Conservation (phyloP, 2,113 vertebrate species). For the Brachypteracias leptosomus region DNA sequence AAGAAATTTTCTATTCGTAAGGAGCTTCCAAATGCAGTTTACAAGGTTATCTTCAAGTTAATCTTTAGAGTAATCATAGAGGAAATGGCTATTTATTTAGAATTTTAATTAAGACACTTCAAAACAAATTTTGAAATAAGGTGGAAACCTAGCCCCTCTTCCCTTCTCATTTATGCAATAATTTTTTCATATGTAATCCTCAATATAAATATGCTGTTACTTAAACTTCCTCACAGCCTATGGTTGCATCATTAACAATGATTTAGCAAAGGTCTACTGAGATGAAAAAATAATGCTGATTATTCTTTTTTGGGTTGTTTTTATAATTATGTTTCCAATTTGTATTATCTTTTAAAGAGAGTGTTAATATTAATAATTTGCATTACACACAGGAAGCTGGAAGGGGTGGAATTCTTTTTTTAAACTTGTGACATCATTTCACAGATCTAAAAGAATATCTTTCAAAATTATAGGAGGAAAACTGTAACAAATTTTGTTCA, state of each 20-base stretch:
- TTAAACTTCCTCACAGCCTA: neutral
- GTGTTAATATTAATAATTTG: neutral
- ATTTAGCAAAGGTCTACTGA: neutral
- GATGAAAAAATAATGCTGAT: neutral
- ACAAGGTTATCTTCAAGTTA: neutral
- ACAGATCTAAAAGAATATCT: neutral
- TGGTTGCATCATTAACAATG: neutral
- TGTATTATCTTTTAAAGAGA: neutral
- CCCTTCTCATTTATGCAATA: neutral
- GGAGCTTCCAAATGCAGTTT: neutral
- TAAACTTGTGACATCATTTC: neutral
- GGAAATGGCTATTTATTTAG: neutral
- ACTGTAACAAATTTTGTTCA: neutral
- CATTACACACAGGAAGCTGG: neutral
- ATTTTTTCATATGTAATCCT: neutral
- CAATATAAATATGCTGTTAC: neutral
- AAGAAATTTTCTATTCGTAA: neutral
- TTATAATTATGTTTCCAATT: neutral
- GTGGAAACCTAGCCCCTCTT: neutral
- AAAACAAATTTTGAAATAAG: neutral
- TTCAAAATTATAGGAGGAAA: neutral
- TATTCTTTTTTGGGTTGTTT: neutral
- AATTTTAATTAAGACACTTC: neutral
- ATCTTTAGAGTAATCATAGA: neutral
- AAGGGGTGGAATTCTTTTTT: neutral